These are phyloP conservation scores for Conus betulinus DNA, from an alignment of 1,140 invertebrate genomes.

Conservation along the genomic window DNA sequence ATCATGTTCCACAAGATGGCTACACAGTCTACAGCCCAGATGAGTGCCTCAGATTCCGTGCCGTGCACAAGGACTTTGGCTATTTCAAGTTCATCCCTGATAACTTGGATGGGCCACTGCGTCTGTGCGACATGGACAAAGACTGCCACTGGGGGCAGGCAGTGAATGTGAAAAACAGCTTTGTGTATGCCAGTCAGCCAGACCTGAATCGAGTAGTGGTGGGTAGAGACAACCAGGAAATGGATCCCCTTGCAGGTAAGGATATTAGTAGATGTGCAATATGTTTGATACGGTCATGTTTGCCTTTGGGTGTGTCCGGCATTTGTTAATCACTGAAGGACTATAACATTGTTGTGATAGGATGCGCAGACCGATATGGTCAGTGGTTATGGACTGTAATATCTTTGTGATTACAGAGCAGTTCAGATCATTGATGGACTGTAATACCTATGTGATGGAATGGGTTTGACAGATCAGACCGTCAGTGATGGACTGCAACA, in stretches of 20 bases:
- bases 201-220: slow-evolving; percentile 84
- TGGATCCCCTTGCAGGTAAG: slow-evolving; percentile 72
- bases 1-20: slow-evolving; percentile 87
- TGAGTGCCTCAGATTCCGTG: slow-evolving; percentile 85
- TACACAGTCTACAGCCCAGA: slow-evolving; percentile 86
- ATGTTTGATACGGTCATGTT: no score
- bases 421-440: no score
- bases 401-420: no score
- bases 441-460: no score
- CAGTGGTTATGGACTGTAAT: no score
- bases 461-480: no score
- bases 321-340: no score
- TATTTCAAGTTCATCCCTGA: slow-evolving; percentile 70
- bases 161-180: slow-evolving; percentile 85
- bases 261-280: not conserved
- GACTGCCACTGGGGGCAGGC: slow-evolving; percentile 80
- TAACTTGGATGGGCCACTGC: slow-evolving; percentile 62
- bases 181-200: slow-evolving; percentile 87
- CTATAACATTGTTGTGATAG: no score
- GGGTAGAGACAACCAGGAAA: slow-evolving; percentile 71
- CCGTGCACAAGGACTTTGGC: slow-evolving; percentile 80
- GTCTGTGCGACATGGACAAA: slow-evolving; percentile 60
- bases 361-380: no score
- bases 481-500: no score
- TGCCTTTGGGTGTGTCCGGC: no score